A percentile compares a stretch with the other conserved stretches of the same genome.
Conservation (phyloP, 2,888 invertebrate genomes). For the Tipula vernalis region DNA sequence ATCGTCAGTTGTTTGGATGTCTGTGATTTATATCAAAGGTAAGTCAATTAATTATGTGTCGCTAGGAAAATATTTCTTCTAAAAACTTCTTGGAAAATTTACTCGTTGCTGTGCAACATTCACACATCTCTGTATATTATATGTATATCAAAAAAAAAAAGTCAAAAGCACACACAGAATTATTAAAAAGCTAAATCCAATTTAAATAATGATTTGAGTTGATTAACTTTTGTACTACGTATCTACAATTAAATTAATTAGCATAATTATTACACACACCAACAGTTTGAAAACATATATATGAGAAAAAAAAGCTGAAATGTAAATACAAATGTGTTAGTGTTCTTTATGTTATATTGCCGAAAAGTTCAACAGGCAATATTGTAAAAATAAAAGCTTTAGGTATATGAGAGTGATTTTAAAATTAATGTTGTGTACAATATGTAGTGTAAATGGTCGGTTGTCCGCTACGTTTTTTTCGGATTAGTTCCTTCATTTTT, state of each 20-base stretch:
- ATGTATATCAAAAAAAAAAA: too few relatives aligned
- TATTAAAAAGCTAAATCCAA: not conserved
- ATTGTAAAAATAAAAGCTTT: not conserved
- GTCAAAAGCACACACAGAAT: not conserved
- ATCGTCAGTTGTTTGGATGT: not conserved
- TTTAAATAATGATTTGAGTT: not conserved
- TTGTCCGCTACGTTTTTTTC: not conserved
- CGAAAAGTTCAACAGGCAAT: not conserved
- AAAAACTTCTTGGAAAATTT: too few relatives aligned
- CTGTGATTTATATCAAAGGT: not conserved
- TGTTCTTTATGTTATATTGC: not conserved
- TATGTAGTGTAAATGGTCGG: not conserved
- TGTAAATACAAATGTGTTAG: not conserved
- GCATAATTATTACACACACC: not conserved
- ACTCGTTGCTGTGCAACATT: not conserved
- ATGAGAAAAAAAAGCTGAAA: not conserved
- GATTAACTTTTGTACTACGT: not conserved
- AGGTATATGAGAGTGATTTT: not conserved
- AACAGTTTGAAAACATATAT: not conserved
- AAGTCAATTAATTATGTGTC: not conserved
- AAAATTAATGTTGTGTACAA: not conserved
- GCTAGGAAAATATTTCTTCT: too few relatives aligned
- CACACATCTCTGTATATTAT: too few relatives aligned
- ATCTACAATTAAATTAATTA: not conserved
- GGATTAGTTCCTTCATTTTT: not conserved